Conservation (phyloP, 35 echinoderm and acorn worm genomes). For the Apostichopus californicus region DNA sequence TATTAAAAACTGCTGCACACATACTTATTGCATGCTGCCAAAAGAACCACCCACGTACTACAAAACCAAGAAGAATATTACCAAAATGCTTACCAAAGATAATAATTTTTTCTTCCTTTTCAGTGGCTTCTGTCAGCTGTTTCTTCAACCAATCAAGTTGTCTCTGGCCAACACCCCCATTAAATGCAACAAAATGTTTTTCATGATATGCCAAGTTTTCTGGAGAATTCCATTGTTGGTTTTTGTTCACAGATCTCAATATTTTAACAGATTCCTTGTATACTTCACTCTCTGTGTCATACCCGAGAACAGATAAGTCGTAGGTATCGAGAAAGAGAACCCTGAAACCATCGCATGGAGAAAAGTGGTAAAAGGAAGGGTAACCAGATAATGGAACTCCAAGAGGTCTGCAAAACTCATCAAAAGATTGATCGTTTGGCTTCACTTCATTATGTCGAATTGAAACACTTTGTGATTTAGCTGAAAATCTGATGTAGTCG, state of each 20-base stretch:
- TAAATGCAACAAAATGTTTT: conserved; percentile 45
- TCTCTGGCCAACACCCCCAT: conserved; percentile 63
- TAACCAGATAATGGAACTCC: not conserved
- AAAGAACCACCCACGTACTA: not conserved
- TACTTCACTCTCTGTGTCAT: conserved; percentile 10
- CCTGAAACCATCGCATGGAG: conserved; percentile 63
- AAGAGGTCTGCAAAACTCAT: conserved; percentile 4
- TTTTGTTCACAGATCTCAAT: conserved; percentile 49
- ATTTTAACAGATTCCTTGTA: conserved; percentile 37
- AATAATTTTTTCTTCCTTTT: conserved; percentile 52
- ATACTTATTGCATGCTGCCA: not conserved
- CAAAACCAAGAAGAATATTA: not conserved
- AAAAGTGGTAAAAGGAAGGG: conserved; percentile 79
- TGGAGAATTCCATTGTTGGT: conserved; percentile 64
- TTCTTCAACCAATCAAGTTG: conserved; percentile 80
- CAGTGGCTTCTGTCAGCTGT: conserved; percentile 61
- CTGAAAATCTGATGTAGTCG: not conserved
- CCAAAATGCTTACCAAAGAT: conserved; percentile 54
- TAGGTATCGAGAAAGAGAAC: conserved; percentile 63
- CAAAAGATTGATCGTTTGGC: not conserved
- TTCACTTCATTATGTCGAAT: not conserved
- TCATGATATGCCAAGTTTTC: conserved; percentile 12
- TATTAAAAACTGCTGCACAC: not conserved
- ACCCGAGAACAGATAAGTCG: conserved; percentile 62
- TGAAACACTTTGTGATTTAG: not conserved